These are phyloP conservation scores for Phoeniculus purpureus DNA, from an alignment of 2,797 vertebrate genomes.

Conservation along the genomic window DNA sequence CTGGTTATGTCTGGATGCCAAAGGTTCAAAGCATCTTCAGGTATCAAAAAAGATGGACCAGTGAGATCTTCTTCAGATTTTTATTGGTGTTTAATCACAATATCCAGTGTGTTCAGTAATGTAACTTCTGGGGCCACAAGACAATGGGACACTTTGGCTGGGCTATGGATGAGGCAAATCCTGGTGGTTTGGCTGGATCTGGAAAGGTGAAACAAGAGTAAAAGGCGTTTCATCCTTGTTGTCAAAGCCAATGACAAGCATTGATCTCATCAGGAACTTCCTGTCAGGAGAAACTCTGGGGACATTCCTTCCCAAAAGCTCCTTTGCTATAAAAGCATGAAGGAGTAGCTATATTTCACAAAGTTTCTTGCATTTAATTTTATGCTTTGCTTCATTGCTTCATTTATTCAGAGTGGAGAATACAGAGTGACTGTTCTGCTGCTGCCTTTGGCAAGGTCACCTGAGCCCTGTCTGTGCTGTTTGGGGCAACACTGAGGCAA, in stretches of 20 bases:
- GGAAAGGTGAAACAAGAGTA: background rate
- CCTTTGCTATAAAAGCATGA: background rate
- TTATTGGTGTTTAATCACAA: background rate
- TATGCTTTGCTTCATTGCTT: background rate
- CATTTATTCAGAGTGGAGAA: background rate
- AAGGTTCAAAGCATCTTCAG: background rate
- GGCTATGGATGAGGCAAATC: too few species aligned
- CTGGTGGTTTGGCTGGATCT: background rate
- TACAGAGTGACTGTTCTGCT: background rate
- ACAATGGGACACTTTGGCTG: background rate
- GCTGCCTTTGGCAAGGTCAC: fast-evolving
- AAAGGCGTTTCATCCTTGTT: background rate
- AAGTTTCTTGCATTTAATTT: background rate
- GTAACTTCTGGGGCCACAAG: background rate
- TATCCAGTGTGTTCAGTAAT: background rate
- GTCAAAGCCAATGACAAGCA: background rate
- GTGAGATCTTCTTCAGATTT: background rate
- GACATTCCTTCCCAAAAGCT: background rate
- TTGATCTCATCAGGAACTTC: background rate
- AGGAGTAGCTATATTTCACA: background rate
- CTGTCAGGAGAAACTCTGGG: background rate
- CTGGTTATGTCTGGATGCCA: background rate
- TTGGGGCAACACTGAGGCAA: background rate
- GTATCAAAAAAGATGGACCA: background rate
- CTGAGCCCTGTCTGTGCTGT: background rate